Evolutionary conservation across 2,888 invertebrate species (phyloP), one percentile per base, ranked within the genome.

Genomic region (Amorpha juglandis): DNA sequence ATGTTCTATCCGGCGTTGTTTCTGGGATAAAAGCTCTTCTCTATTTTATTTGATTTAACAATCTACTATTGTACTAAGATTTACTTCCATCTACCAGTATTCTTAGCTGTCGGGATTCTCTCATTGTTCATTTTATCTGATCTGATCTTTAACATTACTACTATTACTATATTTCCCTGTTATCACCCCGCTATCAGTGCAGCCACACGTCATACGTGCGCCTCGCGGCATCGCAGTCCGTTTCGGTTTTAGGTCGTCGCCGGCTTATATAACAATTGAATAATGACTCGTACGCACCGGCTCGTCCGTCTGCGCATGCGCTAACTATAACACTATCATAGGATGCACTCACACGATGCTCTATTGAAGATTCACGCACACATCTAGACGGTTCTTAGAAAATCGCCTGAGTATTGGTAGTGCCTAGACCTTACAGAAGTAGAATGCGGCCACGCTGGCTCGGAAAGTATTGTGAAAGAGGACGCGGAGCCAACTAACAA

Each of bases 221-320:
- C 64, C 65, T 68, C 64, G 64, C 62, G 48, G 51, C 67, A 66
- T 53, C 63, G 42, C 67, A 64, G 63, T 63, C 82, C 80, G 82
- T 83, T 86, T 80, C 74, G 80, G 79, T 89, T 87, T 84, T 87
- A 88, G 88, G 86, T 87, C 87, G 83, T 78, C 84, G 84, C 73
- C 77, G 74, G 69, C 84, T 89, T 88, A 87, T 82, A 84, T 88
- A 88, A 89, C 88, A 90, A 90, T 89, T 90, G 90, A 83, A 90
- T 90, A 89, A 90, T 87, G 82, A 80, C 78, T 21, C 65, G 65
- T 63, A 67, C 45, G 51, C 64, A 67, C 64, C 66, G 66, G 38
- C 63, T 38, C 62, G 66, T 47, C 64, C 63, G 63, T 38, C 64
- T 66, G 65, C 51, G 62, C 50, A 48, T 63, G 48, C 63, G 35